Base-by-base conservation (phyloP, 2,888 invertebrate genomes). In the Perizoma affinitatum region DNA sequence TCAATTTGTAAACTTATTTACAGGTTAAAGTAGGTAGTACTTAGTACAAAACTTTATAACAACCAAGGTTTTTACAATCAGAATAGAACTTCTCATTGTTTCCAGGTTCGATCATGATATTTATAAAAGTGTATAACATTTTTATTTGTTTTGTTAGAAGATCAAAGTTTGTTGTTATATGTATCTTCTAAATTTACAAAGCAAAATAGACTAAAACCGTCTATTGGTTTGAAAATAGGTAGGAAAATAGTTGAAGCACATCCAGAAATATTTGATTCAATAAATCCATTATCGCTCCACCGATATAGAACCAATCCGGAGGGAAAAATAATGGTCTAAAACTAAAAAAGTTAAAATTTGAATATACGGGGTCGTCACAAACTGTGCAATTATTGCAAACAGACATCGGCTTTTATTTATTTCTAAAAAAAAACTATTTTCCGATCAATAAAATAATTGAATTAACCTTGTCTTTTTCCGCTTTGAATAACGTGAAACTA, bases 361-460 rank as follows among this genome's bases (percentile, higher is more conserved):
- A 46, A 62, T 50, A 45, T 42, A 64, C 45, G 8, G 42, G 38
- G 47, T 46, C 54, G 48, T 61, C 57, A 56, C 43, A 35, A 50
- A 46, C 58, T 58, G 56, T 34, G 7, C 52, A 74, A 68, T 79
- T 80, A 78, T 73, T 72, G 70, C 64, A 59, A 78, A 83, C 83
- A 83, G 76, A 80, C 74, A 80, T 80, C 66, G 61, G 79, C 80
- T 84, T 83, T 84, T 83, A 83, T 80, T 80, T 82, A 82, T 82
- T 83, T 79, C 73, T 68, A 60, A 77, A 79, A 78, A 77, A 74
- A 70, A 67, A 61, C 10, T 33, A 41, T 48, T 46, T 54, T 52
- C 33, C 57, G 50, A 69, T 74, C 75, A 76, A n/a, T n/a, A 75
- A 63, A 70, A 67, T 74, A 71, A 77, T 77, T 75, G 70, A 76